Base-by-base conservation (phyloP, 2,888 invertebrate genomes). In the Cephus runcator region DNA sequence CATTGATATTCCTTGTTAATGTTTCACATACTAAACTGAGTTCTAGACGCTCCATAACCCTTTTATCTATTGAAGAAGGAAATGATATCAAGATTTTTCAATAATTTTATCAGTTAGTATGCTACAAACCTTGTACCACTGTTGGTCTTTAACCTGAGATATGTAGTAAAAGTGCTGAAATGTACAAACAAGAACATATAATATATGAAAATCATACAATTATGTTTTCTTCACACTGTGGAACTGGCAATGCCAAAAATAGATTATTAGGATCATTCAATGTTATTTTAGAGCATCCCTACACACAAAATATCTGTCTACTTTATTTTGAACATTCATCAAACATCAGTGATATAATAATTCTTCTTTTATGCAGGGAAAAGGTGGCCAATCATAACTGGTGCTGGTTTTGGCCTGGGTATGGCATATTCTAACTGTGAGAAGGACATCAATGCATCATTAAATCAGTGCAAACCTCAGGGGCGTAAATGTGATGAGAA, bases 381-480 rank as follows among this genome's bases (percentile, higher is more conserved):
- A 91, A 93, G 95, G 87, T 98, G 98, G 98, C 98, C 98, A 1
- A 92, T 98, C 36, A 94, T 97, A 88, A 93, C 97, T 80, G 98
- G 98, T 69, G 94, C 96, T 83, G 98, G 98, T 77, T 95, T 97
- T 90, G 99, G 98, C 69, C 92, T 98, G 86, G 99, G 99, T 75
- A 95, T 97, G 93, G 98, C 97, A 75, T 97, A 96, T 92, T 94
- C 96, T 77, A 97, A 97, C 92, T 98, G 98, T 92, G 96, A 97
- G 92, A 93, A 94, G 88, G 95, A 95, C 83, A 86, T 94, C 73
- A 94, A 94, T 85, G 89, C 90, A 36, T 89, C 91, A 9, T 78
- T 91, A 77, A 84, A 74, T 73, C 85, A 80, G 80, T 82, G 83
- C 69, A 84, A 82, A 75, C 69, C 84, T 31, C 85, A 79, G 78